Percentiles rank a stretch among this genome's conserved stretches.
These are phyloP conservation scores for Cygnus buccinator DNA, from an alignment of 2,113 vertebrate species.

Conservation along the genomic window DNA sequence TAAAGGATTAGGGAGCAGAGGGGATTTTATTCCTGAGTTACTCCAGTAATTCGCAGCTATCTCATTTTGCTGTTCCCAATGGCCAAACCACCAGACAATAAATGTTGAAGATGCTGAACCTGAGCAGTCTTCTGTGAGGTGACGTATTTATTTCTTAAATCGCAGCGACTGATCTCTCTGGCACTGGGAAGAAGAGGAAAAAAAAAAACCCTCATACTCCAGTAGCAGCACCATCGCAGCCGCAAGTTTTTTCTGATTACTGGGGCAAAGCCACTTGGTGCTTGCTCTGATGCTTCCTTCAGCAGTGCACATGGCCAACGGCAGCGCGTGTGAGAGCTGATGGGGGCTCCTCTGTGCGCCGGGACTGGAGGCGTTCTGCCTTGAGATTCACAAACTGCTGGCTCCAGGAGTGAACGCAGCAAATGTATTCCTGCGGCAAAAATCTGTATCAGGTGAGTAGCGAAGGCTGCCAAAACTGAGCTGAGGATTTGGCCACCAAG, in stretches of 20 bases:
- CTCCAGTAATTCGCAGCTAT: background rate
- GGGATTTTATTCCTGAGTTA: constrained; percentile 25
- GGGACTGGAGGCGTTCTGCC: background rate
- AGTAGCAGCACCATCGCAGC: background rate
- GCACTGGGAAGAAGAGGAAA: background rate
- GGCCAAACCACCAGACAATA: background rate
- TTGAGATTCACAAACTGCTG: background rate
- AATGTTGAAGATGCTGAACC: background rate
- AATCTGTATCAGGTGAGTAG: background rate
- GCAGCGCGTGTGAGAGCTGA: rapidly evolving
- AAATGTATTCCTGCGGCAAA: background rate
- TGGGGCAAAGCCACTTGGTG: background rate
- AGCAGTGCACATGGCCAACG: background rate
- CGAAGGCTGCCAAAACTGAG: background rate
- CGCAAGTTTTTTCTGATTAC: background rate
- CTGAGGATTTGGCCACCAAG: background rate
- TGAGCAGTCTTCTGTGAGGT: background rate
- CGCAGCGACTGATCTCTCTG: background rate
- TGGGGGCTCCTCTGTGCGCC: background rate
- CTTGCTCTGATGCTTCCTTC: background rate
- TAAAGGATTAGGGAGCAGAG: background rate
- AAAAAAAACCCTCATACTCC: background rate
- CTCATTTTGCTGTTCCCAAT: background rate
- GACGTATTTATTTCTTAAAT: background rate
- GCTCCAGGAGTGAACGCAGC: background rate